phyloP scores from a whole-genome alignment of 1,140 invertebrate species.

The Tetraneura akinire region DNA sequence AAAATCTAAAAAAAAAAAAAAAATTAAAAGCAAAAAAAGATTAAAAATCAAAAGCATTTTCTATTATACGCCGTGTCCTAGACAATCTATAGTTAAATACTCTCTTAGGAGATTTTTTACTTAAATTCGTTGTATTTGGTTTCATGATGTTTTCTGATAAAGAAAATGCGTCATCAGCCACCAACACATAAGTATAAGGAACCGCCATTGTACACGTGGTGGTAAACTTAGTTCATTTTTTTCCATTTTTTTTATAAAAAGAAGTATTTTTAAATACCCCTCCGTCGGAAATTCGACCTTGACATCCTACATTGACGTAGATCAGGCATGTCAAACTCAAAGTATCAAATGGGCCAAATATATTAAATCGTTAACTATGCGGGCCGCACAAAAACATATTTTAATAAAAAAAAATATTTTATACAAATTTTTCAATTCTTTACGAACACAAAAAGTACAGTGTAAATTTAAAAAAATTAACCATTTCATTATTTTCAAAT shows the following conservation, averaged over 20 bases:
- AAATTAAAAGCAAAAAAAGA: too few relatives aligned
- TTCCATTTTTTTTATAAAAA: conserved; percentile 57
- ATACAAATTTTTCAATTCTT: too few relatives aligned
- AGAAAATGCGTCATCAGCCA: conserved; percentile 59
- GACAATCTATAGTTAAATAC: conserved; percentile 54
- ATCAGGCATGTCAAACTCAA: too few relatives aligned
- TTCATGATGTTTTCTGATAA: conserved; percentile 56
- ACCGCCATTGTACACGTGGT: conserved; percentile 51
- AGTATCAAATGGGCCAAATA: too few relatives aligned
- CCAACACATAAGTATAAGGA: conserved; percentile 60
- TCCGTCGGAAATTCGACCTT: conserved; percentile 59
- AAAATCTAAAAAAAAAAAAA: conserved; percentile 52
- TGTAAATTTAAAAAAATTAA: too few relatives aligned
- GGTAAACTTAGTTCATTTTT: conserved; percentile 57
- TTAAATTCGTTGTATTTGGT: conserved; percentile 55
- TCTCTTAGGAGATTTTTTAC: conserved; percentile 37
- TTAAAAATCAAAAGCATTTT: conserved; percentile 62
- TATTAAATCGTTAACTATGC: too few relatives aligned
- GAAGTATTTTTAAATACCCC: conserved; percentile 57
- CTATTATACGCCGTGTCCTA: conserved; percentile 59
- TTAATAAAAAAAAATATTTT: too few relatives aligned
- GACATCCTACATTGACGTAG: conserved; percentile 60
- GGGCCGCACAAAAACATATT: too few relatives aligned
- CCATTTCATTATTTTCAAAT: too few relatives aligned
- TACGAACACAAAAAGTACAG: too few relatives aligned